Evolutionary conservation across 1,140 invertebrate genomes (phyloP).

Genomic region (Drosophila leontia): DNA sequence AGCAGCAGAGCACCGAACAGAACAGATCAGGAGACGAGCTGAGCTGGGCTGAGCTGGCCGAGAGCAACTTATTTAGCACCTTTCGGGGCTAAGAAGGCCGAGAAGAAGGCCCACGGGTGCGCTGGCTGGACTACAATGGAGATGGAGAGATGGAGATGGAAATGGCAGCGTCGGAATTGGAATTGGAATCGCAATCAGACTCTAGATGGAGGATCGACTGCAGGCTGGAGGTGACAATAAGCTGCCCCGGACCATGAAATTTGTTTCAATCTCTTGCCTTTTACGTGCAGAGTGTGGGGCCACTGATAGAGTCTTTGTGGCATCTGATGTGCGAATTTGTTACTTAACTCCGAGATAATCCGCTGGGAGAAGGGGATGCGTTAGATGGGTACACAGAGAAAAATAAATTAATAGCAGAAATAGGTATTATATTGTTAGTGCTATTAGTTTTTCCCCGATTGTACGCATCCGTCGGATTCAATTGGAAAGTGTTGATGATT

Average conservation of each 20-base stretch:
- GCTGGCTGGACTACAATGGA: conserved; percentile 37
- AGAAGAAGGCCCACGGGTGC: conserved; percentile 41
- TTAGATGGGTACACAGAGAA: conserved; percentile 70
- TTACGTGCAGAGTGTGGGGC: conserved; percentile 53
- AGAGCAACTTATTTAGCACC: conserved; percentile 69
- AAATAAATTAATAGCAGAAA: not conserved
- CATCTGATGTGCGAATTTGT: conserved; percentile 85
- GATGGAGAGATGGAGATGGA: conserved; percentile 36
- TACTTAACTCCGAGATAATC: conserved; percentile 68
- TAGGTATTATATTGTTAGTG: not conserved
- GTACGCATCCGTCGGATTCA: conserved; percentile 15
- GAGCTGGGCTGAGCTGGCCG: conserved; percentile 11
- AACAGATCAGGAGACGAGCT: conserved; percentile 9
- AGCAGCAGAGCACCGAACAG: not conserved
- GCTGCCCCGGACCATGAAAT: conserved; percentile 63
- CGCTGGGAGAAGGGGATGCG: conserved; percentile 50
- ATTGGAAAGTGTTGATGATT: conserved; percentile 21
- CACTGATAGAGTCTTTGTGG: conserved; percentile 78
- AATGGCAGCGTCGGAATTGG: conserved; percentile 34
- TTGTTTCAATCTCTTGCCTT: conserved; percentile 78
- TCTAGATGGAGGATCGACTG: conserved; percentile 11
- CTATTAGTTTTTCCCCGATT: not conserved
- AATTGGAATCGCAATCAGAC: conserved; percentile 16
- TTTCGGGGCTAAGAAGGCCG: conserved; percentile 24
- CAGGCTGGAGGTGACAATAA: conserved; percentile 78